Base-by-base conservation (phyloP, 1,140 invertebrate genomes). In the Euborellia annulipes region DNA sequence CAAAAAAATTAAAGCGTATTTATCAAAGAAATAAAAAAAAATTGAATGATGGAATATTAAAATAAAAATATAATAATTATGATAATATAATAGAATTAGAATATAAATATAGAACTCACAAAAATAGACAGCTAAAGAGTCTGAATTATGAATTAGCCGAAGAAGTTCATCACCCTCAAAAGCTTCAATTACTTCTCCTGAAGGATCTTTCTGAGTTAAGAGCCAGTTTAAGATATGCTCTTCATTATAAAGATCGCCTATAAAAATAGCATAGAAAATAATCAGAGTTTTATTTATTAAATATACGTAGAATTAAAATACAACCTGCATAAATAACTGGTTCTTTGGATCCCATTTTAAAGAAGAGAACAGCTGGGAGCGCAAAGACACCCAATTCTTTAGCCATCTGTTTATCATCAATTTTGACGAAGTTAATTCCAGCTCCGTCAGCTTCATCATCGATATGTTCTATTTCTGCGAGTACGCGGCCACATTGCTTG, bases 361-460 rank as follows among this genome's bases (percentile, higher is more conserved):
- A 93, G 63, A 91, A 92, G 0, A 92, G 67, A 47, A 93, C 80
- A 1, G 83, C 85, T 2, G 90, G 90, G 37, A 93, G 64, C 1
- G 87, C 85, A 53, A 87, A 90, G 1, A 91, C 85, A 16, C 86
- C 86, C 51, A 76, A 81, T 48, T 89, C 78, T 60, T 89, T 89
- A 2, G 88, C 79, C 63, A 92, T 71, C 45, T 80, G 71, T 53
- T 82, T 81, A 55, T 93, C 89, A 50, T 90, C 84, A 50, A 93
- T 82, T 63, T 91, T 90, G 0, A 94, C 85, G 55, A 93, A 93
- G 56, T 92, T 86, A 42, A 93, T 92, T 32, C 87, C 88, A 32
- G 85, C 86, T n/a, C 76, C 72, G 60, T 91, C 88, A 1, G 86
- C 86, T 52, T 91, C 86, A 55, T 93, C 89, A 55, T 94, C 89